Base-by-base conservation (phyloP, 30 jellyfish, hydroid and myxozoan genomes). In the Chironex yamaguchii region DNA sequence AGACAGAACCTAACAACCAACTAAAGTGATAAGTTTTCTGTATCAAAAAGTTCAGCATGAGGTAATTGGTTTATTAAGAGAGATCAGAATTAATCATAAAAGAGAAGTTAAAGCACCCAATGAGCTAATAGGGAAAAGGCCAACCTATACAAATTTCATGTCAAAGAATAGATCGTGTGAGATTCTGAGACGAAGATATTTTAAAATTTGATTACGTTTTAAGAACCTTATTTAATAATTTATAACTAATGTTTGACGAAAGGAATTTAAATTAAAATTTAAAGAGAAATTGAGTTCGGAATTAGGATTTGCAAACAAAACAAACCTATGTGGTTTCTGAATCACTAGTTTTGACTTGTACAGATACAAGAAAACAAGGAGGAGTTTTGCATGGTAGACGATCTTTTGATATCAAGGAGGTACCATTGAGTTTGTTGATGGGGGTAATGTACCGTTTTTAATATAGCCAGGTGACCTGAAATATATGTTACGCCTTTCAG, bases 231-330 rank as follows among this genome's bases (percentile, higher is more conserved):
- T 51, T 85, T 22, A 85, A 85, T 58, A n/a, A 85, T 85, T 73
- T n/a, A 85, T 52, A 29, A 28, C 76, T 22, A 26, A 74, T 52
- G 96, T 85, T 82, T 87, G 63, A 69, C 89, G 74, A 51, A 85
- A 67, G 71, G 74, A 64, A 64, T 42, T 30, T 31, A 35, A 52
- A 72, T 85, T 72, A 85, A 85, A 85, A 9, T 42, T 42, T 42
- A 42, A 42, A 42, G 58, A 42, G 58, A 42, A 42, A 42, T 42
- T 42, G 58, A 42, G 58, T 42, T 42, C 58, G 58, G 58, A 42
- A 42, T 42, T 42, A 42, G 58, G 58, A 42, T 42, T 42, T 42
- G 58, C 58, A 42, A 42, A 42, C 58, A 42, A 42, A 42, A 42
- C 58, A 42, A 6, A 9, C 58, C 58, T 42, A 6, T 42, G 58